Conservation (phyloP, 2,888 invertebrate genomes). For the Platycheirus albimanus region DNA sequence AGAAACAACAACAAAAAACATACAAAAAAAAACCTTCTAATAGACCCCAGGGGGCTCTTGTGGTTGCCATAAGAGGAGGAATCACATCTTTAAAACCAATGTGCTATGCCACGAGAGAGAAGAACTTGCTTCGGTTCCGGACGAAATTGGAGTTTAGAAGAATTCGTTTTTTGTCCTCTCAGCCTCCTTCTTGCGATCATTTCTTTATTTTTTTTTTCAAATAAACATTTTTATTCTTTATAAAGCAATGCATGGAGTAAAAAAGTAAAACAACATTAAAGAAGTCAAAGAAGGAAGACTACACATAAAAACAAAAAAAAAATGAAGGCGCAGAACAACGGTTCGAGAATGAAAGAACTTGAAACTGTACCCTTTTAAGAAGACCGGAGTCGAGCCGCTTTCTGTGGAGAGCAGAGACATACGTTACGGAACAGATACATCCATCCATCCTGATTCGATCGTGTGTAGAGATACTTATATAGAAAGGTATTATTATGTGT, state of each 20-base stretch:
- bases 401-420: slow-evolving; percentile 48
- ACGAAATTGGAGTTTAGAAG: slow-evolving; percentile 73
- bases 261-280: slow-evolving; percentile 47
- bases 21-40: slow-evolving; percentile 49
- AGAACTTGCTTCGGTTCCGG: slow-evolving; percentile 69
- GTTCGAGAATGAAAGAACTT: slow-evolving; percentile 72
- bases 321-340: slow-evolving; percentile 59
- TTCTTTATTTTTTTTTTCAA: slow-evolving; percentile 50
- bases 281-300: slow-evolving; percentile 64
- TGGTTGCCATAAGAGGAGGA: slow-evolving; percentile 73
- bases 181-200: slow-evolving; percentile 23
- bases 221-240: slow-evolving; percentile 68
- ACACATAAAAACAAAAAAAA: too few relatives aligned
- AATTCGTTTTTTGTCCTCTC: slow-evolving; percentile 42
- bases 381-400: slow-evolving; percentile 46
- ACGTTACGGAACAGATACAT: slow-evolving; percentile 38
- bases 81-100: slow-evolving; percentile 69
- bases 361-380: slow-evolving; percentile 74
- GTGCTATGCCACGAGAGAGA: slow-evolving; percentile 42
- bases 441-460: slow-evolving; percentile 41
- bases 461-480: slow-evolving; percentile 37
- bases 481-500: neutral
- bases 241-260: slow-evolving; percentile 40
- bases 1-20: too few relatives aligned
- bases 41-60: slow-evolving; percentile 74